Conservation (phyloP, 2,113 vertebrate species). For the Fregata magnificens region DNA sequence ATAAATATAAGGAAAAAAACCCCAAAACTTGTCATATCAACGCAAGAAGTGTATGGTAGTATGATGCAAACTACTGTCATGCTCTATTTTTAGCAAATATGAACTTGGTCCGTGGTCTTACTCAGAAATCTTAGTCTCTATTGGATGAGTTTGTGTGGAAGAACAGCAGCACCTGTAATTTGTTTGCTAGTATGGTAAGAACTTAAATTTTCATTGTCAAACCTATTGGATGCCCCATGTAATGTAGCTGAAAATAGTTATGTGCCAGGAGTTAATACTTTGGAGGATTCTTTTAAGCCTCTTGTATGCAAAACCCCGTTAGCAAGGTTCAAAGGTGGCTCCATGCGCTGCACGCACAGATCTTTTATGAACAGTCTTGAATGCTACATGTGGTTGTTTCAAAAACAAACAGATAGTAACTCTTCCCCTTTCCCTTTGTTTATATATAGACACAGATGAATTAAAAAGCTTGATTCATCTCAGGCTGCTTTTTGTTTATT, state of each 20-base stretch:
- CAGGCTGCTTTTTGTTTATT: neutral
- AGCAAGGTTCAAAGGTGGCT: neutral
- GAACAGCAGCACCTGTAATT: neutral
- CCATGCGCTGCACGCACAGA: fast-evolving
- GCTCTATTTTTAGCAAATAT: neutral
- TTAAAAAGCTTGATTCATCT: neutral
- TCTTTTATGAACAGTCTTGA: neutral
- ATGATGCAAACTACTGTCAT: neutral
- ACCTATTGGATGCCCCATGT: neutral
- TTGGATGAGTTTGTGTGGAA: neutral
- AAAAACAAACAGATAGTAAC: conserved; percentile 27
- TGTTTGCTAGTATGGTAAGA: neutral
- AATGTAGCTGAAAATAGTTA: neutral
- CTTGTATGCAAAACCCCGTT: neutral
- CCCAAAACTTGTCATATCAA: neutral
- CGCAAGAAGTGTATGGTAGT: neutral
- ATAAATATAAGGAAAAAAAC: neutral
- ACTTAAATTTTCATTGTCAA: neutral
- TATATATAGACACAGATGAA: neutral
- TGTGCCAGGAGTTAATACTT: neutral
- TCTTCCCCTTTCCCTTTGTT: conserved; percentile 12
- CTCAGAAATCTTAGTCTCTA: neutral
- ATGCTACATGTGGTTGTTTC: neutral
- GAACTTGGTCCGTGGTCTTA: neutral
- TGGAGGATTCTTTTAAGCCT: neutral